Evolutionary conservation across 2,113 vertebrate species (phyloP), one percentile per base, ranked within the genome.

Genomic region (Otolemur garnettii): DNA sequence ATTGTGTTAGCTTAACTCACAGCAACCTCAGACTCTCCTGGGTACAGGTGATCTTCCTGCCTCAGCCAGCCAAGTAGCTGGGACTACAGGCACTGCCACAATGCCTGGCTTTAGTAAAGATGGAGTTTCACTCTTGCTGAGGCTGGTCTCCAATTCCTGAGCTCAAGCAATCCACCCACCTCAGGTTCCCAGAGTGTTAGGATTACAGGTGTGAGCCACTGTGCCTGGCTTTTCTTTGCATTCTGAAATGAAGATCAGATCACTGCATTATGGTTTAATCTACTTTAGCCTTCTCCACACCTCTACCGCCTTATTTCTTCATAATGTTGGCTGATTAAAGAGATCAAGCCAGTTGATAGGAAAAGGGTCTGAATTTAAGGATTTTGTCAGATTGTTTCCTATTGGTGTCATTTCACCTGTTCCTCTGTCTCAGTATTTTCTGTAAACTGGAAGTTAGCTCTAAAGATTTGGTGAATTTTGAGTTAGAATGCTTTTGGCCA

Each of bases 381-480:
- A 55, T 85, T 94, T 57, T 85, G 50, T 91, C 22, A 1, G 87
- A 87, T 21, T 59, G 69, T 87, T 84, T 79, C 71, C 57, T 88
- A 7, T 68, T 35, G 14, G 9, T 19, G 33, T 62, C 42, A 38
- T 75, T 53, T 89, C 24, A 35, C 83, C 55, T 78, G 26, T 53
- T 62, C 42, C 18, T 74, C 66, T 81, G 24, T 69, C 85, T 19
- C 60, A 21, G 1, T 30, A n/a, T 71, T 82, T 71, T 60, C 30
- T n/a, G 3, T 72, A 33, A 64, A 53, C 21, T 60, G 28, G 24
- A 60, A 88, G 45, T 79, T 55, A 60, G 1, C 3, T 82, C 11
- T 14, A 17, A 59, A 82, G 18, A 21, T 59, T n/a, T 66, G 86
- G n/a, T 21, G n/a, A 69, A 35, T 69, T 78, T n/a, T 59, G 26